Evolutionary conservation across 2,797 vertebrate genomes (phyloP), one percentile per base, ranked within the genome.

Genomic region (Rhinoraja longicauda): DNA sequence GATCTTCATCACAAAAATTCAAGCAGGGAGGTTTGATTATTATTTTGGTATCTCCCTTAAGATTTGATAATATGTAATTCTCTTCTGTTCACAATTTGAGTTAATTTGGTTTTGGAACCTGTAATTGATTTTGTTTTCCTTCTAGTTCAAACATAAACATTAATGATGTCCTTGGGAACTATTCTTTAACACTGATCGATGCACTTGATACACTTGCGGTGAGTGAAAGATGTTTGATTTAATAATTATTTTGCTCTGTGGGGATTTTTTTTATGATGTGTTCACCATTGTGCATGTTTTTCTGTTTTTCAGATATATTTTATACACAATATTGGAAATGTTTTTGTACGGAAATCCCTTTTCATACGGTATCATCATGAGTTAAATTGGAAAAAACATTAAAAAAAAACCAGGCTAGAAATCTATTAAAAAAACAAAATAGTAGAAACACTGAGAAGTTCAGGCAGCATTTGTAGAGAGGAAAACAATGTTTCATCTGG

Each of bases 81-180:
- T 32, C 7, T 88, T 92, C 70, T 75, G 39, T 75, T 73, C 72
- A 36, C 90, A 92, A 73, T 29, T n/a, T 92, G 70, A 39, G 67
- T 92, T 29, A 29, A 91, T 92, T 67, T 92, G 90, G 24, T 92
- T 39, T 92, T 73, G 90, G 90, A 73, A 92, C 90, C 57, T 53
- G 29, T 73, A 53, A 92, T 57, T 75, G 70, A 92, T 92, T 92
- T 92, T 92, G 67, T 73, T 92, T 94, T 93, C 81, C 45, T 97
- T 97, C 93, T 96, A 99, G 99, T 94, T 98, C 98, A 93, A 99
- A 99, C 96, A 97, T 99, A 96, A 99, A 99, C 96, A 99, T 99
- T 95, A 99, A 99, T 4, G 99, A 99, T 32, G 98, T 99, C 21
- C 96, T 99, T 94, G 99, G 99, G n/a, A 99, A 99, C 95, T 99